phyloP scores from a whole-genome alignment of 2,888 invertebrate genomes.

The Epistrophe eligans region DNA sequence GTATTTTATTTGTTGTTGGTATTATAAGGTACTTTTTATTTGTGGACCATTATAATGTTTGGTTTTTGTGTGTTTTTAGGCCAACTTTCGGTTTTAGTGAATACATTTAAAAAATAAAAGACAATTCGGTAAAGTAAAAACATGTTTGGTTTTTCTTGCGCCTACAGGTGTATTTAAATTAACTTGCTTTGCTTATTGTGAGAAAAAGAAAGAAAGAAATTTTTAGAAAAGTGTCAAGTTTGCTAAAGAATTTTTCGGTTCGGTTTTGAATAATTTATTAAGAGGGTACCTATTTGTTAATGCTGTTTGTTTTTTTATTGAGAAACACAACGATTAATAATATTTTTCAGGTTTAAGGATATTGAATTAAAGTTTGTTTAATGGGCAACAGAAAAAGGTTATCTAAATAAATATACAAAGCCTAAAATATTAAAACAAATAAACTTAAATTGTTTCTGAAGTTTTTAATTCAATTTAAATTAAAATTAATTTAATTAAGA shows the following conservation, averaged over 20 bases:
- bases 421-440: too few species aligned
- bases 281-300: not conserved
- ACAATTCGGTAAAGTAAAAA: not conserved
- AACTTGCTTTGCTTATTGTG: not conserved
- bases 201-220: not conserved
- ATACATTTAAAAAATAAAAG: conserved; percentile 29
- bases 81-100: conserved; percentile 81
- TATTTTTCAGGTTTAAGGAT: not conserved
- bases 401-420: too few species aligned
- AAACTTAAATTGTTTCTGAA: too few species aligned
- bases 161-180: conserved; percentile 15
- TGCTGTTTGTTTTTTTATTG: not conserved
- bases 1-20: conserved; percentile 8
- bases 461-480: too few species aligned
- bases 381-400: too few species aligned
- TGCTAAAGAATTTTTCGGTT: not conserved
- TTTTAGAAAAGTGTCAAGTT: not conserved
- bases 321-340: too few species aligned
- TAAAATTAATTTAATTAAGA: too few species aligned
- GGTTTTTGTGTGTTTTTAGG: conserved; percentile 82
- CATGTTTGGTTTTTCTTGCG: conserved; percentile 7
- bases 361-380: too few species aligned
- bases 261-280: not conserved
- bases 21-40: not conserved
- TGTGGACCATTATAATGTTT: conserved; percentile 42